A percentile compares a stretch with the other conserved stretches of the same genome.
These are phyloP conservation scores for Crossocerus cetratus DNA, from an alignment of 2,888 invertebrate genomes.

Conservation along the genomic window DNA sequence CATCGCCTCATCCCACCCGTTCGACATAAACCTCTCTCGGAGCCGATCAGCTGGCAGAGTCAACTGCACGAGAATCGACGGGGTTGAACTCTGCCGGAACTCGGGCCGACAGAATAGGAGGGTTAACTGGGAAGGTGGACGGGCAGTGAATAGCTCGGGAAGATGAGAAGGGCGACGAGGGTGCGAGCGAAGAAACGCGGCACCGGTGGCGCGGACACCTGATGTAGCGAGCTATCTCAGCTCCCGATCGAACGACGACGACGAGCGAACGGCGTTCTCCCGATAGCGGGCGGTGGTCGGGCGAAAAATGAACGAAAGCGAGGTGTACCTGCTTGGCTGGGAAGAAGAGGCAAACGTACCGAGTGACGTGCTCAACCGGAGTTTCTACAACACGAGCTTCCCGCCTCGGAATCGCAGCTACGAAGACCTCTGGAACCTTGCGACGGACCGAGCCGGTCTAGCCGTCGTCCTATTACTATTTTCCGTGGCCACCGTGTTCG, in stretches of 20 bases:
- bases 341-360: conserved; percentile 65
- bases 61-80: too few species aligned
- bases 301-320: conserved; percentile 72
- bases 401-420: conserved; percentile 56
- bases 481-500: conserved; percentile 95
- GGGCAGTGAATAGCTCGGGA: conserved; percentile 22
- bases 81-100: too few species aligned
- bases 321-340: conserved; percentile 68
- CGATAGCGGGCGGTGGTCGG: conserved; percentile 5
- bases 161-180: conserved; percentile 58
- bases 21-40: too few species aligned
- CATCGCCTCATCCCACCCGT: too few species aligned
- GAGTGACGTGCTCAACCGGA: conserved; percentile 57
- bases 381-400: conserved; percentile 64
- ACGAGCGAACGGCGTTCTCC: conserved; percentile 16
- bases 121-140: neutral
- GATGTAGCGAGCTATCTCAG: conserved; percentile 41
- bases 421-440: conserved; percentile 76
- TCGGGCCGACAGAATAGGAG: too few species aligned
- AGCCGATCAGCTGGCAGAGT: too few species aligned
- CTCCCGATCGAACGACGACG: conserved; percentile 15
- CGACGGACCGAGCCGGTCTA: conserved; percentile 85
- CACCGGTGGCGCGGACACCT: conserved; percentile 48
- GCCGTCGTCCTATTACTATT: conserved; percentile 91
- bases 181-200: conserved; percentile 53